phyloP scores from a whole-genome alignment of 2,888 invertebrate genomes.

The Hydrotaea cyrtoneurina region DNA sequence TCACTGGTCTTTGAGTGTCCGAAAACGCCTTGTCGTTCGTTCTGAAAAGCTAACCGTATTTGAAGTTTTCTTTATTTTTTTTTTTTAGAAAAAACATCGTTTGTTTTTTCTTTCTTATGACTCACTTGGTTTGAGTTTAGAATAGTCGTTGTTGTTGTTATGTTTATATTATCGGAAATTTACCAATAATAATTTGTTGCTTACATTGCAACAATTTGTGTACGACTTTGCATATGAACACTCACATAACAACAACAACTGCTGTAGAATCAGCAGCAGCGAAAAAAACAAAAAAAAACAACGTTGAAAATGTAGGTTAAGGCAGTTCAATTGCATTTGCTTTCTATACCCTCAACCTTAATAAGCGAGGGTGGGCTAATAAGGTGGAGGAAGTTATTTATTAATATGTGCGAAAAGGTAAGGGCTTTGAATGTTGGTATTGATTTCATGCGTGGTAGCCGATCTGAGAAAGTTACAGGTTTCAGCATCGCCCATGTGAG shows the following conservation, averaged over 20 bases:
- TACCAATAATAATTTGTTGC: constrained; percentile 54
- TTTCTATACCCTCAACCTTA: constrained; percentile 41
- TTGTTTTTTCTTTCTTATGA: constrained; percentile 27
- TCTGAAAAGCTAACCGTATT: not conserved
- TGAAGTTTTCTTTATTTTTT: not conserved
- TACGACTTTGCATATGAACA: constrained; percentile 13
- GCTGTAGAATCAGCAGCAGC: not conserved
- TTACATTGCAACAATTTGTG: constrained; percentile 37
- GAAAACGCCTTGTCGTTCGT: not conserved
- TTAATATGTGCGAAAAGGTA: no score
- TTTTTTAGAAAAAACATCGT: constrained; percentile 14
- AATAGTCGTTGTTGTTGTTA: not conserved
- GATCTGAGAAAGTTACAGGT: no score
- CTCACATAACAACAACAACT: constrained; percentile 22
- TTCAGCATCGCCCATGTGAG: no score
- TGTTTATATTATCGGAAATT: constrained; percentile 49
- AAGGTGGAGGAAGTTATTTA: not conserved
- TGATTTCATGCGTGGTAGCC: no score
- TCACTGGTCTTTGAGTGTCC: not conserved
- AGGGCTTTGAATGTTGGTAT: no score
- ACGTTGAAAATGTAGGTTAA: constrained; percentile 52
- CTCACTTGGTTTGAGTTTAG: constrained; percentile 27
- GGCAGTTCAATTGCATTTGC: constrained; percentile 55
- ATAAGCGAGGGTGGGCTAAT: not conserved
- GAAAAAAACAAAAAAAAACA: not conserved